Evolutionary conservation across 1,140 invertebrate genomes (phyloP), one percentile per base, ranked within the genome.

Genomic region (Oncopeltus fasciatus): DNA sequence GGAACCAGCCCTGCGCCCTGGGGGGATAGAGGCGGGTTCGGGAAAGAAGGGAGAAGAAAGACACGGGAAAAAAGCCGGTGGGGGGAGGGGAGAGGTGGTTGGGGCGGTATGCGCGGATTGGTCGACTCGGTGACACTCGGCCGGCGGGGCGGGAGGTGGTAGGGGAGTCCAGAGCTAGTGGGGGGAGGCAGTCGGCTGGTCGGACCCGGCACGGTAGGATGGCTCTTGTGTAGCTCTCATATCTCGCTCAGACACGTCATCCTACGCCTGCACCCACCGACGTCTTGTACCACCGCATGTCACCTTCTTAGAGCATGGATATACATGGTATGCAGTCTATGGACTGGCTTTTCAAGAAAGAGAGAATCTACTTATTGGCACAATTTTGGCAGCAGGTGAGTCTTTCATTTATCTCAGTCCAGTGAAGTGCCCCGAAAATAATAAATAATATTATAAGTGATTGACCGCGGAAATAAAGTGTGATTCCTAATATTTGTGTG

Each of bases 291-390:
- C n/a, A n/a, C n/a, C n/a, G n/a, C n/a, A n/a, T n/a, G n/a, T n/a
- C n/a, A 43, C 9, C 38, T 43, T 43, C 9, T 11, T 60, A 64
- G 51, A 64, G 64, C 62, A 73, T 80, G 70, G 82, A 84, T 75
- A 81, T 87, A 72, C 84, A 86, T 78, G 82, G 86, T 76, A 87
- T 90, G 81, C 87, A 90, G 79, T 88, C 87, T 74, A 90, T 91
- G 88, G 89, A 92, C 80, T 91, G 88, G 88, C 83, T 92, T 75
- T 90, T 91, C 81, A 92, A 91, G 81, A 92, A 91, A 78, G 88
- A 92, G 80, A 81, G 87, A 77, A 90, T 91, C 77, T 90, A 90
- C 80, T 80, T 91, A 72, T 82, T 92, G 74, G 88, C 87, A 72
- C 88, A 92, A 75, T 92, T 92, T 79, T 92, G 88, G 88, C 88